Conservation (phyloP, 2,113 vertebrate genomes). For the Eleginops maclovinus region DNA sequence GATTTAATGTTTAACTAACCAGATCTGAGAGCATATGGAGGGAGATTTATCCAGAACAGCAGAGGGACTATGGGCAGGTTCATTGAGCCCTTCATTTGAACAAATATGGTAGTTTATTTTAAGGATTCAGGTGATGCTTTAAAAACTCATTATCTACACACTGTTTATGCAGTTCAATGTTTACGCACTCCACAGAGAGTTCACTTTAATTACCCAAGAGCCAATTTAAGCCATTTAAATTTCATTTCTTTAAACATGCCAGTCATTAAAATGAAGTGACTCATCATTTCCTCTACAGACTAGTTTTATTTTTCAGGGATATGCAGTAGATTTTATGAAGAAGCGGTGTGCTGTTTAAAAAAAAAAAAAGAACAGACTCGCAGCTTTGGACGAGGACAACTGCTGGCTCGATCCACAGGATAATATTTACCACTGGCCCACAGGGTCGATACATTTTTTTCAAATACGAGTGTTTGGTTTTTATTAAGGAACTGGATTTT, state of each 20-base stretch:
- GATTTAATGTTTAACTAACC: constrained; percentile 16
- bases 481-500: neutral
- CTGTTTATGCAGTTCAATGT: constrained; percentile 55
- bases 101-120: constrained; percentile 47
- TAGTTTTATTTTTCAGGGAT: constrained; percentile 7
- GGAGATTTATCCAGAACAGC: constrained; percentile 23
- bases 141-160: constrained; percentile 62
- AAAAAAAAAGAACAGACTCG: neutral
- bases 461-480: neutral
- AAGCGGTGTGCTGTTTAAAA: neutral
- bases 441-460: neutral
- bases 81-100: constrained; percentile 45
- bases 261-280: constrained; percentile 41
- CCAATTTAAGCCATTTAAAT: constrained; percentile 57
- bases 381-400: neutral
- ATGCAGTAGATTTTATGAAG: neutral
- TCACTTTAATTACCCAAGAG: constrained; percentile 63
- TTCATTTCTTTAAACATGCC: constrained; percentile 13
- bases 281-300: constrained; percentile 26
- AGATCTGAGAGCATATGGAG: constrained; percentile 17
- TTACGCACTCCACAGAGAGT: constrained; percentile 51
- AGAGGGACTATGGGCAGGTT: constrained; percentile 16
- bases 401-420: neutral
- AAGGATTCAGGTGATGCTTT: constrained; percentile 60
- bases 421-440: too few species aligned